A percentile compares a stretch with the other conserved stretches of the same genome.
phyloP scores from a whole-genome alignment of 1,140 invertebrate species.

The Antheraea mylitta region DNA sequence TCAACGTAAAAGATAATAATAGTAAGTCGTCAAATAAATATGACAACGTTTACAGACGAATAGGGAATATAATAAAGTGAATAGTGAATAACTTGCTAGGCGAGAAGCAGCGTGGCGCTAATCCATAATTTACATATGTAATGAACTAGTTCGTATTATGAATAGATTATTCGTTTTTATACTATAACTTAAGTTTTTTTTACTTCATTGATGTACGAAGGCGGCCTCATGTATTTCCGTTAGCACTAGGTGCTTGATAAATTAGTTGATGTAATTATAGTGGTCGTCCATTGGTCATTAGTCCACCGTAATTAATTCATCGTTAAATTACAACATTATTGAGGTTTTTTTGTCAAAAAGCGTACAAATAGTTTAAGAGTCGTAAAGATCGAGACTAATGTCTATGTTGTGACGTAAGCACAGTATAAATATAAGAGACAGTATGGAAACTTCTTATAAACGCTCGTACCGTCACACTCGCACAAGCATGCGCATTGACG shows the following conservation, averaged over 20 bases:
- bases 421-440: no score
- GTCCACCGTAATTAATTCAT: no score
- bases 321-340: no score
- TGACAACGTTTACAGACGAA: not conserved
- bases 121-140: constrained; percentile 9
- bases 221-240: not conserved
- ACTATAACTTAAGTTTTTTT: not conserved
- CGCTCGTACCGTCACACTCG: no score
- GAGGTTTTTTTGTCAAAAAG: no score
- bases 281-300: no score
- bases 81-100: not conserved
- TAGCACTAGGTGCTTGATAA: not conserved
- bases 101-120: not conserved
- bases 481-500: no score
- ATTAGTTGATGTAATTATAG: not conserved
- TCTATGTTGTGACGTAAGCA: no score
- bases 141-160: constrained; percentile 6
- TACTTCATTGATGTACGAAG: not conserved
- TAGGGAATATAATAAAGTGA: constrained; percentile 7
- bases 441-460: no score
- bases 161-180: constrained; percentile 6
- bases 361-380: no score
- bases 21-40: constrained; percentile 9
- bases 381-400: no score
- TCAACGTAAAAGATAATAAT: constrained; percentile 22